Percentiles rank a stretch among this genome's conserved stretches.
These are phyloP conservation scores for Campoplex nolae DNA, from an alignment of 2,888 invertebrate species.

Conservation along the genomic window DNA sequence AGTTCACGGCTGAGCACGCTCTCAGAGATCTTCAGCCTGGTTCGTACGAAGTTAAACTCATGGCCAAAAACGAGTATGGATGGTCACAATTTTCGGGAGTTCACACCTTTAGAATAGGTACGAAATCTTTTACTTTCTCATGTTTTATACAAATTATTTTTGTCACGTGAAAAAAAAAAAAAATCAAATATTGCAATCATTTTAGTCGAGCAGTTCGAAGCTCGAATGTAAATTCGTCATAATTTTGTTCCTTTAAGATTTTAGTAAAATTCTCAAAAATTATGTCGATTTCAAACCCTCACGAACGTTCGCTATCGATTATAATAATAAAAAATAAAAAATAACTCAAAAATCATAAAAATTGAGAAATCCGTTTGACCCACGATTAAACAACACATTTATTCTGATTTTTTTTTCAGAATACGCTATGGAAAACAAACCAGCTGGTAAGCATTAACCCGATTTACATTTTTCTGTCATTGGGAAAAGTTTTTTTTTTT, in stretches of 20 bases:
- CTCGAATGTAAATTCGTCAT: not conserved
- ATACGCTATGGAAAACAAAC: slow-evolving; percentile 11
- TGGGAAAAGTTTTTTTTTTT: not conserved
- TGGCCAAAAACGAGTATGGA: slow-evolving; percentile 78
- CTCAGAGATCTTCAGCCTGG: slow-evolving; percentile 75
- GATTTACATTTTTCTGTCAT: slow-evolving; percentile 1
- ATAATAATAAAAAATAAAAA: not conserved
- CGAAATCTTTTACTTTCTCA: not conserved
- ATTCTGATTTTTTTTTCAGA: not conserved
- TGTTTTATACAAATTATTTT: not conserved
- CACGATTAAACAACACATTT: not conserved
- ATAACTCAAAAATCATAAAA: not conserved
- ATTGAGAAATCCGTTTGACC: not conserved
- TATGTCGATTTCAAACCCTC: not conserved
- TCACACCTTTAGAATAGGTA: slow-evolving; percentile 76
- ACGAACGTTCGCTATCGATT: not conserved
- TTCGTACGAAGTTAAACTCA: slow-evolving; percentile 77
- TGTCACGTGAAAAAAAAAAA: not conserved
- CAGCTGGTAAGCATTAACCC: not conserved
- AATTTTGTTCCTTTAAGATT: not conserved
- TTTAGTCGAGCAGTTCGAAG: too few relatives aligned
- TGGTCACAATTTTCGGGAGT: slow-evolving; percentile 77
- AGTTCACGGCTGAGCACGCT: slow-evolving; percentile 75
- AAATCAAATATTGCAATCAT: not conserved
- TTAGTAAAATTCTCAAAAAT: not conserved